Evolutionary conservation across 2,113 vertebrate species (phyloP), one percentile per base, ranked within the genome.

Genomic region (Rhagologus leucostigma): DNA sequence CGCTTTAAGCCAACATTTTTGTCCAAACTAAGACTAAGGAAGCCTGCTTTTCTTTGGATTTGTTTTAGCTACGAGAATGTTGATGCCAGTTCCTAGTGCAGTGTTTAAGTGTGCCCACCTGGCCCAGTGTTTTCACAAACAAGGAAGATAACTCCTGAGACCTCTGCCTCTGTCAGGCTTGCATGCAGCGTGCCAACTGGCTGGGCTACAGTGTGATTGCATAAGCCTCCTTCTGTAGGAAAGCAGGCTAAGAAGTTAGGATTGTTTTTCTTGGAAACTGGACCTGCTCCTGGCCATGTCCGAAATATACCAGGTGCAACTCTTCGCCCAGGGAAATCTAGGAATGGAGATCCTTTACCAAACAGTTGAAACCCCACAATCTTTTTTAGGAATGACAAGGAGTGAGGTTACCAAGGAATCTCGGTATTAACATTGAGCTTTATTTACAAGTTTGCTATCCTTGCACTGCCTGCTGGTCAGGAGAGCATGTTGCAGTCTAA

Each of bases 161-260:
- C 93, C 89, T 93, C 91, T 97, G 89, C 86, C 73, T 89, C 89
- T 94, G 73, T 93, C 86, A 91, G 56, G 47, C 80, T 87, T 77
- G 83, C 30, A 3, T 41, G 76, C 41, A 84, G n/a, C 77, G 87
- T 93, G 94, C 96, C 96, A 96, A 33, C 59, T 96, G 84, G 91
- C 94, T 95, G 91, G 89, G 52, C 87, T 89, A 6, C 53, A 64
- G 52, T 7, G 39, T 47, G 91, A 78, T 92, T 97, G 95, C 95
- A 81, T 96, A 95, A 95, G 69, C 64, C n/a, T 87, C 73, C 83
- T 89, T 94, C 84, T 95, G 95, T 89, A 96, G 83, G 90, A 89
- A 95, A 90, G 89, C 90, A 92, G 86, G 83, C 83, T 80, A 84
- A 88, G 90, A 91, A 95, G 64, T 89, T 95, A 62, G 83, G 52